Conservation (phyloP, 2,888 invertebrate species). For the Trichopoda pennipes region DNA sequence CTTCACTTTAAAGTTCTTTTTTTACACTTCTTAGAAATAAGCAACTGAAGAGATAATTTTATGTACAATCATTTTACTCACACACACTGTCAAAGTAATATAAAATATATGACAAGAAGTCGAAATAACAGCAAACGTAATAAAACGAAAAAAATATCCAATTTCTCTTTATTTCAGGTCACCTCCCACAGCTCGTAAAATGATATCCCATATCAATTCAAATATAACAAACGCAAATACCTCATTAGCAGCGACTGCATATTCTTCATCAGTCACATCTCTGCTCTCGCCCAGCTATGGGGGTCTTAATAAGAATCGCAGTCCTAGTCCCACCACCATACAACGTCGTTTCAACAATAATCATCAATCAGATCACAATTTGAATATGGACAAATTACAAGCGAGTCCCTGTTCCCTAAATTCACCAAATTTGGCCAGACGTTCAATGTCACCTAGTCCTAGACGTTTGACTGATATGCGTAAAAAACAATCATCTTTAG, state of each 20-base stretch:
- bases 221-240: constrained; percentile 67
- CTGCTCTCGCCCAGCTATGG: constrained; percentile 73
- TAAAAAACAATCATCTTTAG: constrained; percentile 78
- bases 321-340: constrained; percentile 82
- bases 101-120: too few relatives aligned
- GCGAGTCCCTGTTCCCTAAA: constrained; percentile 62
- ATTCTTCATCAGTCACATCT: constrained; percentile 59
- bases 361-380: constrained; percentile 55
- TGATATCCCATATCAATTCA: constrained; percentile 73
- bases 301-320: constrained; percentile 79
- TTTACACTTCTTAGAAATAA: not conserved
- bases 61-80: too few relatives aligned
- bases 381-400: constrained; percentile 52
- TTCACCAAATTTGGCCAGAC: constrained; percentile 76
- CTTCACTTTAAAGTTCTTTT: not conserved
- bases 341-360: constrained; percentile 80
- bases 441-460: constrained; percentile 81
- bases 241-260: constrained; percentile 49
- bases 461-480: constrained; percentile 78
- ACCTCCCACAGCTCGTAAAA: constrained; percentile 79
- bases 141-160: not conserved
- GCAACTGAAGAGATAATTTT: too few relatives aligned
- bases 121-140: too few relatives aligned
- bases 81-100: too few relatives aligned
- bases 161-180: constrained; percentile 74